phyloP scores from a whole-genome alignment of 2,113 vertebrate genomes.

The Lynx canadensis region DNA sequence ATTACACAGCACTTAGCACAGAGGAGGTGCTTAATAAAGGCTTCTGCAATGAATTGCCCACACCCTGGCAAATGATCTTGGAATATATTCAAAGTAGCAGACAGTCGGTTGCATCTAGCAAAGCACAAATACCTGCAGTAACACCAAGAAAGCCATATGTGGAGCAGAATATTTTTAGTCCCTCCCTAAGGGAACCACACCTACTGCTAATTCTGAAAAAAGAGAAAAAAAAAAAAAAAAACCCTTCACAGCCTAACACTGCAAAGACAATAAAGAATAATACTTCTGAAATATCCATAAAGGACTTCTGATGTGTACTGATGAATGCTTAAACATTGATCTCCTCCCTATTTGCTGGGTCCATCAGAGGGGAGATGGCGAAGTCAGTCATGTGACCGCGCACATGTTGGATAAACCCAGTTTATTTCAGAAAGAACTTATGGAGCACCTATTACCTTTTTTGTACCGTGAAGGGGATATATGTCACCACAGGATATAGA shows the following conservation, averaged over 20 bases:
- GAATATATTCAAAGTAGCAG: slow-evolving; percentile 52
- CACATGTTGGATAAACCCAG: not conserved
- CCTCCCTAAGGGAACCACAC: slow-evolving; percentile 56
- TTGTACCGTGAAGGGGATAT: not conserved
- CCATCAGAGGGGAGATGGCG: not conserved
- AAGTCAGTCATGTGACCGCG: not conserved
- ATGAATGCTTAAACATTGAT: not conserved
- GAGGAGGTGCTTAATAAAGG: not conserved
- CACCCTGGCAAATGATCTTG: slow-evolving; percentile 57
- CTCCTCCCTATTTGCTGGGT: not conserved
- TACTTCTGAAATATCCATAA: not conserved
- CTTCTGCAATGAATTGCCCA: slow-evolving; percentile 25
- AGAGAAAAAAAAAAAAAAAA: not conserved
- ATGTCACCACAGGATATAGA: slow-evolving; percentile 55
- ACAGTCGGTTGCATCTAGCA: not conserved
- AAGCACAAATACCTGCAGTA: not conserved
- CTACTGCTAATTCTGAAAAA: slow-evolving; percentile 65
- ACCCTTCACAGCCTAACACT: slow-evolving; percentile 40
- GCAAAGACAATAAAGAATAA: slow-evolving; percentile 55
- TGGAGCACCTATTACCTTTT: not conserved
- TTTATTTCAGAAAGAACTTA: not conserved
- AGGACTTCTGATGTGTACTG: not conserved
- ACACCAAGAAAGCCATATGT: slow-evolving; percentile 60
- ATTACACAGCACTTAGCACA: not conserved
- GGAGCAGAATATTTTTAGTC: slow-evolving; percentile 38